Conservation (phyloP, 2,888 invertebrate species). For the Prionchulus punctatus region DNA sequence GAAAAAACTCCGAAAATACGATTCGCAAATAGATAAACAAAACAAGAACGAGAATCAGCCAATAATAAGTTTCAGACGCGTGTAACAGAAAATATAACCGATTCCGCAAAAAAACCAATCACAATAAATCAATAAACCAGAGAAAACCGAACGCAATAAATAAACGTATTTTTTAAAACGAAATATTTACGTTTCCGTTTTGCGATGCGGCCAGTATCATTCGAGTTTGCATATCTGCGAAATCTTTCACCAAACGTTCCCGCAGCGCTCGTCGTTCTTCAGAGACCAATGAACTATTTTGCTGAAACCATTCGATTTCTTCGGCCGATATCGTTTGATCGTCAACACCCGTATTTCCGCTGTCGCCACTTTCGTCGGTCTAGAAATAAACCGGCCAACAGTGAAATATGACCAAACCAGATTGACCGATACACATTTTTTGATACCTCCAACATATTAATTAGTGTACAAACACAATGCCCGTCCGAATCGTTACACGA, state of each 20-base stretch:
- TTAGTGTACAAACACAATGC: neutral
- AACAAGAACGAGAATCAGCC: no score
- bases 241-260: slow-evolving; percentile 13
- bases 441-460: neutral
- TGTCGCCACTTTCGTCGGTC: neutral
- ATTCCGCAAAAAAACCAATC: no score
- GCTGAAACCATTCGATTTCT: slow-evolving; percentile 31
- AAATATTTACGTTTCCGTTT: no score
- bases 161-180: no score
- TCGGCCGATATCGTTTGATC: slow-evolving; percentile 27
- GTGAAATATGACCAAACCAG: neutral
- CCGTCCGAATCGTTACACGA: neutral
- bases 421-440: neutral
- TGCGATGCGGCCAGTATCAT: no score
- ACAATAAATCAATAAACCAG: no score
- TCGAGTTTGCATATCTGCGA: neutral
- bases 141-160: no score
- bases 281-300: slow-evolving; percentile 23
- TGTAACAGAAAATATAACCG: no score
- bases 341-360: slow-evolving; percentile 12
- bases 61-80: no score
- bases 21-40: no score
- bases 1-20: no score
- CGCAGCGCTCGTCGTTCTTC: slow-evolving; percentile 29
- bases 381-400: neutral